phyloP scores from a whole-genome alignment of 2,113 vertebrate species.

The Peromyscus leucopus region DNA sequence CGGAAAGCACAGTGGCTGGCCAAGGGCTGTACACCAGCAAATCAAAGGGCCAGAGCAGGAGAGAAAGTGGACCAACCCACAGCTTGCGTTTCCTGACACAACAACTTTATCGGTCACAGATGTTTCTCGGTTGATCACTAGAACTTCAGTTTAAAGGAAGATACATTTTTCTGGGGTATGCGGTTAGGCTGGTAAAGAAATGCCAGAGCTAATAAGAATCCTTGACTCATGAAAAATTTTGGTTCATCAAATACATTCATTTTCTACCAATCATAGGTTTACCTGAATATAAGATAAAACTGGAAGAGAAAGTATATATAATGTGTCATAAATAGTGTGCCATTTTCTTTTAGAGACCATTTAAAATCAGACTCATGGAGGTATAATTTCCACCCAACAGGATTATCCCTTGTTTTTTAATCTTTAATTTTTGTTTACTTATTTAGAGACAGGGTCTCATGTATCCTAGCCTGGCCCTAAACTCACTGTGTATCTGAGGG shows the following conservation, averaged over 20 bases:
- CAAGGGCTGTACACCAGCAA: background rate
- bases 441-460: background rate
- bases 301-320: background rate
- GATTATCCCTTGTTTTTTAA: background rate
- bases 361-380: background rate
- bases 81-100: background rate
- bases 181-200: background rate
- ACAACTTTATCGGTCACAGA: background rate
- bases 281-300: background rate
- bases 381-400: background rate
- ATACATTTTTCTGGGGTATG: background rate
- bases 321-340: background rate
- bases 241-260: background rate
- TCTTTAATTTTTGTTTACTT: background rate
- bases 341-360: background rate
- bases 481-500: background rate
- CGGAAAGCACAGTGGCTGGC: background rate
- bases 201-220: background rate
- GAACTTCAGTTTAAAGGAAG: background rate
- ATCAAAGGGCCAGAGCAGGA: background rate
- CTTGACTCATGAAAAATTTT: background rate
- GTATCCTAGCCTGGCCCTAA: background rate
- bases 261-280: background rate
- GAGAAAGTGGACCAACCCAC: background rate
- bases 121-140: background rate